Evolutionary conservation across 2,797 vertebrate genomes (phyloP), one percentile per base, ranked within the genome.

Genomic region (Pagetopsis macropterus): DNA sequence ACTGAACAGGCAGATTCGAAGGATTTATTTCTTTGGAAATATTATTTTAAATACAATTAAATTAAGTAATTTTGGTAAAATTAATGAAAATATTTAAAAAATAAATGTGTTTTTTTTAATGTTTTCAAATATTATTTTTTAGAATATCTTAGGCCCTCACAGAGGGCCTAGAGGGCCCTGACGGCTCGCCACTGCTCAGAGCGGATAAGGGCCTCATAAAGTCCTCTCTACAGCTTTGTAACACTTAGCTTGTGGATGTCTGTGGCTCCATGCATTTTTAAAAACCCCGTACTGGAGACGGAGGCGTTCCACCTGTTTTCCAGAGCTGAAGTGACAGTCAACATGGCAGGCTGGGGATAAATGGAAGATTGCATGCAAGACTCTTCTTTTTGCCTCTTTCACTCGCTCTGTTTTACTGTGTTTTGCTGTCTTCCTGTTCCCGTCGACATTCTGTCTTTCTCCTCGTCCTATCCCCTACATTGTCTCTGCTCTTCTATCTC

Each of bases 231-330:
- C 55, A 65, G 66, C 40, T 41, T 52, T 75, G 71, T 57, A 49
- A 33, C 7, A 7, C 46, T 70, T 46, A 37, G 51, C 56, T 16
- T 16, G 10, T 54, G 19, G 54, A 55, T 51, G 50, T 63, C 41
- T 55, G 41, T 57, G 45, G 60, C 59, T 60, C 16, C 67, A 87
- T 90, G 72, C 81, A 91, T 93, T 91, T 92, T 91, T 65, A 9
- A 72, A 88, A 80, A 43, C 48, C 54, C 64, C 33, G 21, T 69
- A 43, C 57, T 62, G 48, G 57, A 85, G 77, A 82, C 57, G 50
- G 67, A 70, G 58, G 33, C 13, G 11, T 74, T 71, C 19, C 72
- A 65, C 51, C 61, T 76, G 64, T 80, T 88, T 78, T 76, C 44
- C 69, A 78, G 73, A 81, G 66, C 72, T 63, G 61, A 85, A 78